phyloP scores from a whole-genome alignment of 2,888 invertebrate genomes.

The Autographa gamma region DNA sequence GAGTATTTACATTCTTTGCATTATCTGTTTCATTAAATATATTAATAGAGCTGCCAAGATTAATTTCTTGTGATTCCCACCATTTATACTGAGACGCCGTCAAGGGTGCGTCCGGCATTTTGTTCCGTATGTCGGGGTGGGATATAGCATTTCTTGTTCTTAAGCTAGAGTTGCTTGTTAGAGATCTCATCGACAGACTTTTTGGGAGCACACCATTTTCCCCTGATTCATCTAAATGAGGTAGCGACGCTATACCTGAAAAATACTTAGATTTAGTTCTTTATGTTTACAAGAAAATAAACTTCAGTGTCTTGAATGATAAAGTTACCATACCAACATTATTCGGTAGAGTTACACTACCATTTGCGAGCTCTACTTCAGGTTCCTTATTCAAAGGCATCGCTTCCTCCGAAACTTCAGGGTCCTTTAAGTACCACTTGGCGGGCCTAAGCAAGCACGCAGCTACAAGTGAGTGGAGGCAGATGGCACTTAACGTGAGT shows the following conservation, averaged over 20 bases:
- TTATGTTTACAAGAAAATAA: background rate
- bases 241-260: slow-evolving; percentile 70
- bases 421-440: slow-evolving; percentile 90
- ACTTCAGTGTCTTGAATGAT: background rate
- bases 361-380: slow-evolving; percentile 73
- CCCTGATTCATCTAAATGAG: slow-evolving; percentile 63
- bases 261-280: slow-evolving; percentile 30
- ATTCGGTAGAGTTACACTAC: slow-evolving; percentile 71
- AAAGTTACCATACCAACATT: slow-evolving; percentile 65
- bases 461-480: slow-evolving; percentile 89
- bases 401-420: slow-evolving; percentile 73
- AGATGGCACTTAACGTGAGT: slow-evolving; percentile 89
- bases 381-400: slow-evolving; percentile 75
- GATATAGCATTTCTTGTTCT: slow-evolving; percentile 81
- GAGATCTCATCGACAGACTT: slow-evolving; percentile 81
- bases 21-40: slow-evolving; percentile 84
- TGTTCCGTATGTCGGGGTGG: slow-evolving; percentile 80
- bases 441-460: slow-evolving; percentile 91
- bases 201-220: slow-evolving; percentile 72
- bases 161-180: slow-evolving; percentile 70
- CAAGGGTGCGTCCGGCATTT: slow-evolving; percentile 66
- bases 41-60: slow-evolving; percentile 90
- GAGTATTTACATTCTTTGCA: slow-evolving; percentile 58
- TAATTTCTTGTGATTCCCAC: slow-evolving; percentile 89
- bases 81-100: slow-evolving; percentile 82